Percentiles rank a stretch among this genome's conserved stretches.
Evolutionary conservation across 2,797 vertebrate species (phyloP).

Genomic region (Enteromius mattozi): DNA sequence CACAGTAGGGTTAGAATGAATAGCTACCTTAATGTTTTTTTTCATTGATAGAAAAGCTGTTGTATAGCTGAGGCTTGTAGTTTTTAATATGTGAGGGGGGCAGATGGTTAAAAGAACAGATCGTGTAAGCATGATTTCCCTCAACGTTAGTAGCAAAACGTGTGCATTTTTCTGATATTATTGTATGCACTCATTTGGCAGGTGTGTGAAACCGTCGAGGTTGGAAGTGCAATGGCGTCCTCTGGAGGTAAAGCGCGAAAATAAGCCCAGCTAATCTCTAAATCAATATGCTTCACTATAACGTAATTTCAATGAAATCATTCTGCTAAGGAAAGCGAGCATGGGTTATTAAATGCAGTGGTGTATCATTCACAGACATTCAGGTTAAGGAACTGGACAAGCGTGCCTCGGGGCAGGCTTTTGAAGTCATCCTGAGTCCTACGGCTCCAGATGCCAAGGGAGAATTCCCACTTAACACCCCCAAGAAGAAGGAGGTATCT

Average conservation of each 20-base stretch:
- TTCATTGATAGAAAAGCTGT: not conserved
- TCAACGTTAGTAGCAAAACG: not conserved
- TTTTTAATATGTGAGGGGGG: not conserved
- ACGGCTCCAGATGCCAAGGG: constrained; percentile 84
- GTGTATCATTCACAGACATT: constrained; percentile 78
- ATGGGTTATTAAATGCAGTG: not conserved
- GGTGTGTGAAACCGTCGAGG: constrained; percentile 55
- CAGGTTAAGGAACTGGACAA: constrained; percentile 95
- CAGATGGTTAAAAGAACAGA: not conserved
- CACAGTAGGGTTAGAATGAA: not conserved
- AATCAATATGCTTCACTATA: constrained; percentile 22
- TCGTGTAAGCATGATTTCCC: not conserved
- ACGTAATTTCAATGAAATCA: constrained; percentile 24
- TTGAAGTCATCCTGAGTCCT: constrained; percentile 93
- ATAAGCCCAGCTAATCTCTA: not conserved
- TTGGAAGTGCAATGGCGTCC: constrained; percentile 70
- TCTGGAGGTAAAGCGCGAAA: constrained; percentile 69
- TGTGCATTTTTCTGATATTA: not conserved
- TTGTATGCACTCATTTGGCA: constrained; percentile 50
- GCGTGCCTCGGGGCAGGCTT: constrained; percentile 92
- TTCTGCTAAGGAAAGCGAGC: not conserved
- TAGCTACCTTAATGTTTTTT: not conserved
- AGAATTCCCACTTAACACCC: constrained; percentile 87
- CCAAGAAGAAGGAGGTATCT: constrained; percentile 91
- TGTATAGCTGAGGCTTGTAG: not conserved